Base-by-base conservation (phyloP, 2,888 invertebrate genomes). In the Sinopyrophorus schimmeli region DNA sequence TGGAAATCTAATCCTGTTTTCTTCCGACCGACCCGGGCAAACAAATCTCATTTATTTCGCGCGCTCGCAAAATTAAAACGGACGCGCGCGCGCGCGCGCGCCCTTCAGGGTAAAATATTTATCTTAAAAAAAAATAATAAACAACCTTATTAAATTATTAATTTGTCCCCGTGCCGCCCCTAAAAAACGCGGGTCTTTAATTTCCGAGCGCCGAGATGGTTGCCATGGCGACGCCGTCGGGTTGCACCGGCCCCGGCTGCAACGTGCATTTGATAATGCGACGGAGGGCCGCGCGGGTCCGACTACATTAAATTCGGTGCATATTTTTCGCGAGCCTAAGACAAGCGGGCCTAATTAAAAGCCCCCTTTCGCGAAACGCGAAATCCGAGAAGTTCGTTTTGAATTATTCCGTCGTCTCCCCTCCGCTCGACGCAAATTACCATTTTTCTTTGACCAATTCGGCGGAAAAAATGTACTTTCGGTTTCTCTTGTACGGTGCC, bases 211-310 rank as follows among this genome's bases (percentile, higher is more conserved):
- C 17, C 11, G 23, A 28, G 24, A 14, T 26, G 31, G 46, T 46
- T 46, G 30, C 46, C 39, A 46, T 46, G 32, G 46, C 46, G 24
- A 46, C 46, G 30, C 31, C 46, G 38, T 30, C n/a, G 4, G 11
- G 21, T 30, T 40, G 39, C 39, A 40, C 28, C 18, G 39, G 38
- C 38, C 38, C 31, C 6, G 15, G 11, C 12, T 31, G 37, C 44
- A 44, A 17, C 38, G 31, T 37, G 30, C 31, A 31, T 16, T 32
- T 46, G 30, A 14, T 46, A 20, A 31, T 11, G 28, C 12, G n/a
- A 2, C 15, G 11, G 26, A 35, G 26, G 20, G 17, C 21, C 18
- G 34, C 35, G 27, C 35, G 34, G 11, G 17, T 34, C 23, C 9
- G 27, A 34, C 34, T 35, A 43, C 34, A 32, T 32, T 26, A 34